These are phyloP conservation scores for Phaethornis superciliosus DNA, from an alignment of 2,113 vertebrate species.

Conservation along the genomic window DNA sequence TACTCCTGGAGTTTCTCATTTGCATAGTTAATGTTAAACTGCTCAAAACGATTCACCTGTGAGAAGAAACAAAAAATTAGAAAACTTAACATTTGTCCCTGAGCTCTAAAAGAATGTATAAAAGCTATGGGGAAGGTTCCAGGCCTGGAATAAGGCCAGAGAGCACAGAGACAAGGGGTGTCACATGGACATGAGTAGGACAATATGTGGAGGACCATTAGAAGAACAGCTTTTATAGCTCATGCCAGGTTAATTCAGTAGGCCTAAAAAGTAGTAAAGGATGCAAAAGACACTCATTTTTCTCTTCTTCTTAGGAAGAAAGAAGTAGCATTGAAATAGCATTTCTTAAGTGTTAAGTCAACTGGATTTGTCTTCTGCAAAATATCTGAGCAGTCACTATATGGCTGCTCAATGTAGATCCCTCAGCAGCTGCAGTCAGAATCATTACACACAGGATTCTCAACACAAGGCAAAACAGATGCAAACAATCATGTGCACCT, in stretches of 20 bases:
- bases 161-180: not conserved
- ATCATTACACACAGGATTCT: not conserved
- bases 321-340: not conserved
- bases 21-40: conserved; percentile 95
- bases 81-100: not conserved
- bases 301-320: not conserved
- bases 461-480: not conserved
- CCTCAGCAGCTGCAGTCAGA: not conserved
- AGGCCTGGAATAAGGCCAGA: not conserved
- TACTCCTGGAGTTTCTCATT: conserved; percentile 95
- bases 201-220: not conserved
- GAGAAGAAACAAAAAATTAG: conserved; percentile 12
- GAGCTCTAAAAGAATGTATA: not conserved
- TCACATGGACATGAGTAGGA: not conserved
- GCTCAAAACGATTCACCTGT: conserved; percentile 92
- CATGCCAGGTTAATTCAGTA: not conserved
- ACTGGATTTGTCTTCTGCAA: not conserved
- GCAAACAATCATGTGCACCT: not conserved
- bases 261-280: not conserved
- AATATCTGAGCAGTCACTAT: not conserved
- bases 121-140: not conserved
- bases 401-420: not conserved
- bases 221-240: not conserved
- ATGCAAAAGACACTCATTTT: not conserved
- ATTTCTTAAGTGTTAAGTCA: not conserved